These are phyloP conservation scores for Rhinatrema bivittatum DNA, from an alignment of 2,797 vertebrate species.

Conservation along the genomic window DNA sequence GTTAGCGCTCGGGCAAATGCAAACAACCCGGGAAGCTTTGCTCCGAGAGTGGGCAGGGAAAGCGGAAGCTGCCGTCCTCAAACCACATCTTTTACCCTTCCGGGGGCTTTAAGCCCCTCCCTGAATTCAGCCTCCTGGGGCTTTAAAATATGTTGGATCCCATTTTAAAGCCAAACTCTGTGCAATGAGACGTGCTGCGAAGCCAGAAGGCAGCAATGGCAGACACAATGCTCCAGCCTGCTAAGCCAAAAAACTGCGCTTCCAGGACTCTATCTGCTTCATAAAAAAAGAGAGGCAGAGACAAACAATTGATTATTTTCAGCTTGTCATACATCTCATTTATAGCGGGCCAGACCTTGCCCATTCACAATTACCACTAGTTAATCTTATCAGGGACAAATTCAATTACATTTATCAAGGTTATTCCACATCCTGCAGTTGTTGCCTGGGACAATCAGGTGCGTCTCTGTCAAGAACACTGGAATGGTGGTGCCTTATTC, in stretches of 20 bases:
- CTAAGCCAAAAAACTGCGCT: constrained; percentile 55
- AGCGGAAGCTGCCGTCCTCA: constrained; percentile 45
- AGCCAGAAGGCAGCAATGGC: constrained; percentile 74
- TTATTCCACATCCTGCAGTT: constrained; percentile 77
- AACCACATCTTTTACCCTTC: constrained; percentile 36
- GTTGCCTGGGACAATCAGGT: constrained; percentile 55
- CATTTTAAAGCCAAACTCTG: constrained; percentile 89
- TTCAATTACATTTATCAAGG: constrained; percentile 97
- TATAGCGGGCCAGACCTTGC: constrained; percentile 65
- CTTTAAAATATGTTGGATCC: constrained; percentile 84
- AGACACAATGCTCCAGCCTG: constrained; percentile 50
- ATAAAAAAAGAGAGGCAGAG: constrained; percentile 23
- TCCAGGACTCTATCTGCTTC: constrained; percentile 43
- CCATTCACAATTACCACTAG: constrained; percentile 81
- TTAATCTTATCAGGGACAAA: constrained; percentile 93
- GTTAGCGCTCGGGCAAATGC: too few species aligned
- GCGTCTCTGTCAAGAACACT: constrained; percentile 55
- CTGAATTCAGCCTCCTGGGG: constrained; percentile 93
- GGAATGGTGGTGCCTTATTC: constrained; percentile 70
- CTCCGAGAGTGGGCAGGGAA: constrained; percentile 45
- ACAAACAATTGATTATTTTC: constrained; percentile 67
- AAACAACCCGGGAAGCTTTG: constrained; percentile 36
- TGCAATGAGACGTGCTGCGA: constrained; percentile 81
- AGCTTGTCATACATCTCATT: constrained; percentile 72
- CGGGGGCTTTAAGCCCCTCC: constrained; percentile 56